A percentile compares a stretch with the other conserved stretches of the same genome.
Conservation (phyloP, 2,888 invertebrate species). For the Andrena marginata region DNA sequence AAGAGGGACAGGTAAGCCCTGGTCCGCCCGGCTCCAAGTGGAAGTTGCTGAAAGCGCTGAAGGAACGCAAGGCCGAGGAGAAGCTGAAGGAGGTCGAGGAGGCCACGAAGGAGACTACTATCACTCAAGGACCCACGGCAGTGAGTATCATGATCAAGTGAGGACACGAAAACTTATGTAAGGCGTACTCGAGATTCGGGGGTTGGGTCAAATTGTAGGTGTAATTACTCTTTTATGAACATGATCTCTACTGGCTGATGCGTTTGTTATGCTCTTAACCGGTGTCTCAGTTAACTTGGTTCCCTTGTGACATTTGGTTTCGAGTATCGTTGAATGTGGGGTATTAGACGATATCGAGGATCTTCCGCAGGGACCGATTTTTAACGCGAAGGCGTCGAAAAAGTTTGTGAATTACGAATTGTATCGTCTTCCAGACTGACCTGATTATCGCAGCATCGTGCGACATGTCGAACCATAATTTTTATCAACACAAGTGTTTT, state of each 20-base stretch:
- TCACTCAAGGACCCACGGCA: conserved; percentile 80
- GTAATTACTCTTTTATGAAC: not conserved
- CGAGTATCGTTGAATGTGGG: no score
- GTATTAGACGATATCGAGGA: not conserved
- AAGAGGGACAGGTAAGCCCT: conserved; percentile 84
- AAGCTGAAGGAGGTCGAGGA: conserved; percentile 87
- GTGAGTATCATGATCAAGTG: conserved; percentile 84
- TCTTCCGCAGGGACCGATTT: not conserved
- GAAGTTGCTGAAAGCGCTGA: conserved; percentile 95
- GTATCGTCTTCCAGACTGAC: no score
- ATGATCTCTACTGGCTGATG: not conserved
- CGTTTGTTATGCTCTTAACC: not conserved
- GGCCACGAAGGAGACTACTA: conserved; percentile 79
- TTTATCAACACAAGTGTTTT: no score
- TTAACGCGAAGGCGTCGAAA: not conserved
- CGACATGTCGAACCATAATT: no score
- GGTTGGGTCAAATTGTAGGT: conserved; percentile 71
- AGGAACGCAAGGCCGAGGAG: conserved; percentile 95
- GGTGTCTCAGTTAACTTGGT: not conserved
- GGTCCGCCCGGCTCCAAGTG: conserved; percentile 93
- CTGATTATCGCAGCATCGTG: no score
- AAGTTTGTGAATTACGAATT: not conserved
- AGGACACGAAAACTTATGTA: conserved; percentile 82
- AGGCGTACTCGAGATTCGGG: conserved; percentile 82
- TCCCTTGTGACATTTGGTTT: not conserved